Evolutionary conservation across 1,140 invertebrate species (phyloP), one percentile per base, ranked within the genome.

Genomic region (Drosophila virilis): DNA sequence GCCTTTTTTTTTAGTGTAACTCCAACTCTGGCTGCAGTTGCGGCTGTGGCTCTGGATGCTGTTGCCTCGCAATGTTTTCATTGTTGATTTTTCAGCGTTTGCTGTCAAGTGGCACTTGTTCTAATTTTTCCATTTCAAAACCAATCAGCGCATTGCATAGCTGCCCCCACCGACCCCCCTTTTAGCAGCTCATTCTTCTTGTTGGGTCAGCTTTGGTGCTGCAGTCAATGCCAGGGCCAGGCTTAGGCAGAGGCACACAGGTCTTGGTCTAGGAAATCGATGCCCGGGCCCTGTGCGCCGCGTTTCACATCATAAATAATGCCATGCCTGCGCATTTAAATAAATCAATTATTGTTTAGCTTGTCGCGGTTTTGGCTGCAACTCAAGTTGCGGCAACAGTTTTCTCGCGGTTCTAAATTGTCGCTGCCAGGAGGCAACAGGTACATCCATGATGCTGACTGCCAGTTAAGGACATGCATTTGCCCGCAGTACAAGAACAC

Each of bases 351-450:
- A 77, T 77, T 57, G 58, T 50, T 69, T 38, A 62, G 51, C 46
- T 75, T 71, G 65, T 57, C 57, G 43, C 45, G 0, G 22, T 13
- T 33, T 32, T 32, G 15, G 57, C 65, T 75, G 77, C 83, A 82
- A 85, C 82, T 86, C 83, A 82, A 70, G 80, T 89, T 88, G 84
- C 83, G 32, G 40, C 37, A 74, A 67, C 6, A 48, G 65, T 64
- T 83, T 57, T 88, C 84, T 69, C 84, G 84, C 84, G 84, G 89
- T 84, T 88, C 84, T 88, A 80, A 71, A 89, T 88, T 83, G 71
- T 77, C 57, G 13, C 32, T 51, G 46, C 58, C 73, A 71, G 61
- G 42, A 76, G 50, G 59, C 37, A 45, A 57, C 52, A 77, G 69
- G 62, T 77, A 72, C 58, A 78, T 58, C 45, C 8, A 38, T 57